Evolutionary conservation across 2,888 invertebrate genomes (phyloP).

Genomic region (Watsonalla cultraria): DNA sequence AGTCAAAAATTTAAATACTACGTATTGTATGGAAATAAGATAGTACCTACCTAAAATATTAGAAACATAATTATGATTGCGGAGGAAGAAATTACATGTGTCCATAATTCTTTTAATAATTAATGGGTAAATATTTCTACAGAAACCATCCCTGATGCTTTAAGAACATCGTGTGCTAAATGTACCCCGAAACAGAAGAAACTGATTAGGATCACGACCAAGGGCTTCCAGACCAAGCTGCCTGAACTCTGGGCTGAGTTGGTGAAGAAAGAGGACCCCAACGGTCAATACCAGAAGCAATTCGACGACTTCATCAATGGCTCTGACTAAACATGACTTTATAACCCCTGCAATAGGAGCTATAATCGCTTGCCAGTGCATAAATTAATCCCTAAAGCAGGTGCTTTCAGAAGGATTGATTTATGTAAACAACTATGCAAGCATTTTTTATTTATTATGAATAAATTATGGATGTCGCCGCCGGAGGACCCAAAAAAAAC

Average conservation of each 20-base stretch:
- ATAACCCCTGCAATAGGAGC: background rate
- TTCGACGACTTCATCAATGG: conserved; percentile 69
- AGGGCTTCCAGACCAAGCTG: conserved; percentile 80
- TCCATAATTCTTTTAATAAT: too few species aligned
- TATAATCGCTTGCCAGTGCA: background rate
- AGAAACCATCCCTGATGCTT: conserved; percentile 60
- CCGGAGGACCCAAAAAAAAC: too few species aligned
- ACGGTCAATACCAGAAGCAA: conserved; percentile 77
- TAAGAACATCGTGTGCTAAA: conserved; percentile 76
- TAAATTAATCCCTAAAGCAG: too few species aligned
- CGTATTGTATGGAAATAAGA: too few species aligned
- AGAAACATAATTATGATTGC: too few species aligned
- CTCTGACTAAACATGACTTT: conserved; percentile 30
- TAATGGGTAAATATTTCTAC: conserved; percentile 9
- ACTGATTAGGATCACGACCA: conserved; percentile 78
- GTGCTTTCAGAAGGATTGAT: too few species aligned
- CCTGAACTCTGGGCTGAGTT: conserved; percentile 82
- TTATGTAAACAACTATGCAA: too few species aligned
- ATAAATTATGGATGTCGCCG: too few species aligned
- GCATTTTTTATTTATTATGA: too few species aligned
- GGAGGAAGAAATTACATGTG: too few species aligned
- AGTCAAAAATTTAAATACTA: too few species aligned
- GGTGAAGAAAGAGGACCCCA: conserved; percentile 83
- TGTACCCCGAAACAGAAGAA: conserved; percentile 81
- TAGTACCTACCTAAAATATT: too few species aligned